Evolutionary conservation across 2,797 vertebrate genomes (phyloP), one percentile per base, ranked within the genome.

Genomic region (Halcyon smyrnensis): DNA sequence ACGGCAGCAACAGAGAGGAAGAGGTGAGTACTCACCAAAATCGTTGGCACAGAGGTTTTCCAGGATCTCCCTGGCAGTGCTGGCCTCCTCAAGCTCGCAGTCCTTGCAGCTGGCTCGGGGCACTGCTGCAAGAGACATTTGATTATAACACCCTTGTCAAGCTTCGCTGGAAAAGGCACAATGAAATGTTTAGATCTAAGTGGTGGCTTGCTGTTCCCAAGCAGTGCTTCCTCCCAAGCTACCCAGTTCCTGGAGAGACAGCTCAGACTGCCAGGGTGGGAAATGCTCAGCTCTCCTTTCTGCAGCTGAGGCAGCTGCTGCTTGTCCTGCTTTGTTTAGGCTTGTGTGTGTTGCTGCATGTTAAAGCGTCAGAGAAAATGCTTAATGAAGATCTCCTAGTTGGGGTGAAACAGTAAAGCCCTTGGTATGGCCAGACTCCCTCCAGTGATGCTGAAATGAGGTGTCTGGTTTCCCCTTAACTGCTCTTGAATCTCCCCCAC

Each of bases 51-150:
- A 99, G 97, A 99, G 98, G 7, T 96, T 98, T 68, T 99, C 98
- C 67, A 99, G 97, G 76, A 98, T 97, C 43, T 99, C 98, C 90
- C 98, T 98, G 85, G 97, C 76, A 24, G 98, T 98, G 45, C 97
- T 96, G 37, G 96, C 95, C 45, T 98, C 98, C 85, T 99, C 98
- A 75, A 99, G 97, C 91, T 99, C 98, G 8, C 98, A 99, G 77
- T 99, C 99, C 59, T 93, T 98, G 93, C 98, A 99, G 97, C 99
- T 99, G 78, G 99, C 98, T 90, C 97, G 92, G 32, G 98, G 98
- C 69, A 98, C 98, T 98, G 95, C 92, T 97, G 97, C 96, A 93
- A 90, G 65, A 95, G 57, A 96, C 75, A 74, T 69, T 25, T 17
- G 43, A 43, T 95, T 95, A 36, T 54, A 88, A 48, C 34, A 41